A percentile compares a stretch with the other conserved stretches of the same genome.
phyloP scores from a whole-genome alignment of 1,140 invertebrate species.

The Drosophila elegans region DNA sequence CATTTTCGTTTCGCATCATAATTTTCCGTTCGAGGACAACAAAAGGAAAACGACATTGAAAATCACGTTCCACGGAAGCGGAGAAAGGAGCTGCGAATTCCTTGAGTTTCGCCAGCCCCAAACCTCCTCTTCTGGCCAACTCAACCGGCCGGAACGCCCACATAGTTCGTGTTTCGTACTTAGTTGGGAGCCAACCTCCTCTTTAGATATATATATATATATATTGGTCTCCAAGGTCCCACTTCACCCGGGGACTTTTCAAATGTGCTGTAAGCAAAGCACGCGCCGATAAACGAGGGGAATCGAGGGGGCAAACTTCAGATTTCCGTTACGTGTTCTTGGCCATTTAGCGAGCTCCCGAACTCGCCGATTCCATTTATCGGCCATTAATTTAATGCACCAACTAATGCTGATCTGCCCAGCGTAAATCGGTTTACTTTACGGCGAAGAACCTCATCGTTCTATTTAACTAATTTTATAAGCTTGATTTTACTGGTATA shows the following conservation, averaged over 20 bases:
- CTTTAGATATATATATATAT: slow-evolving; percentile 7
- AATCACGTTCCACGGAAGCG: slow-evolving; percentile 63
- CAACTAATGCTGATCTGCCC: slow-evolving; percentile 41
- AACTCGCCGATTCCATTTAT: slow-evolving; percentile 35
- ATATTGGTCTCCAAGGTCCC: slow-evolving; percentile 33
- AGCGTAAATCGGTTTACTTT: slow-evolving; percentile 32
- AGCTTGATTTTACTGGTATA: neutral
- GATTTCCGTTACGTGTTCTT: slow-evolving; percentile 46
- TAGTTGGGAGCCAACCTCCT: slow-evolving; percentile 27
- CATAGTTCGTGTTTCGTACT: slow-evolving; percentile 52
- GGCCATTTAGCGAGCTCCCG: slow-evolving; percentile 14
- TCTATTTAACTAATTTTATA: slow-evolving; percentile 10
- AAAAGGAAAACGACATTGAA: slow-evolving; percentile 56
- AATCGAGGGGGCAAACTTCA: slow-evolving; percentile 21
- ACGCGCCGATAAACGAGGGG: slow-evolving; percentile 44
- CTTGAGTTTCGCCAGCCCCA: slow-evolving; percentile 15
- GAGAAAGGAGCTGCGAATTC: slow-evolving; percentile 48
- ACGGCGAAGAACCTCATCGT: neutral
- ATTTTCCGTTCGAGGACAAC: slow-evolving; percentile 63
- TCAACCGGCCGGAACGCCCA: slow-evolving; percentile 63
- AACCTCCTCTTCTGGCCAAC: slow-evolving; percentile 8
- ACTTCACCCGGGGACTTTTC: slow-evolving; percentile 31
- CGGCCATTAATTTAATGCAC: slow-evolving; percentile 37
- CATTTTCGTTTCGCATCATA: slow-evolving; percentile 82
- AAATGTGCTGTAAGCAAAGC: slow-evolving; percentile 69